Evolutionary conservation across 2,113 vertebrate genomes (phyloP).

Genomic region (Tinamus guttatus): DNA sequence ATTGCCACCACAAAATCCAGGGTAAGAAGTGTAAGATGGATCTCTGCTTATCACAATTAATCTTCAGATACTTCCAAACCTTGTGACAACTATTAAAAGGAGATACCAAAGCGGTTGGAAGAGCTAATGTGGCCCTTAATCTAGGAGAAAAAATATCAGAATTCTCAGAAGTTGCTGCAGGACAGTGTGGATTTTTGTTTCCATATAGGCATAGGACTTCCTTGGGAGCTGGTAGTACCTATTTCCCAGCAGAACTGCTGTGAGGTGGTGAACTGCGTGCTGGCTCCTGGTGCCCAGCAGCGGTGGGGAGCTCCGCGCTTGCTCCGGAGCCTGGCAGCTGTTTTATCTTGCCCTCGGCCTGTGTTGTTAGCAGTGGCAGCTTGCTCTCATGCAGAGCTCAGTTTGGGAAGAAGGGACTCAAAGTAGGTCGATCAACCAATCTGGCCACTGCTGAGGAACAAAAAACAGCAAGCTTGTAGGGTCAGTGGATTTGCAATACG

Average conservation of each 20-base stretch:
- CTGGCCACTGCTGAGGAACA: slow-evolving; percentile 43
- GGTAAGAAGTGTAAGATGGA: slow-evolving; percentile 78
- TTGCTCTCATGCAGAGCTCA: slow-evolving; percentile 6
- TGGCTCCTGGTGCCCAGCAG: neutral
- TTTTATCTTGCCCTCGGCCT: neutral
- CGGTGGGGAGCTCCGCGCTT: neutral
- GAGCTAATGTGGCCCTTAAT: neutral
- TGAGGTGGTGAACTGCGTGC: neutral
- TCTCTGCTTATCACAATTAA: neutral
- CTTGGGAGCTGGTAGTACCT: neutral
- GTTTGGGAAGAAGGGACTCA: slow-evolving; percentile 34
- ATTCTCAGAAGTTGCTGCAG: fast-evolving
- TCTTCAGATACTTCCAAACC: neutral
- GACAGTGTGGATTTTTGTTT: neutral
- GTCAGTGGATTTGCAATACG: slow-evolving; percentile 13
- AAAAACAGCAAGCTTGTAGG: slow-evolving; percentile 46
- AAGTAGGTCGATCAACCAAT: slow-evolving; percentile 63
- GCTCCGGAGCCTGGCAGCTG: slow-evolving; percentile 37
- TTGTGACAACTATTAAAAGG: neutral
- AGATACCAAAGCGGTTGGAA: neutral
- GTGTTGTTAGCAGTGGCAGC: neutral
- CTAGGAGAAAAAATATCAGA: neutral
- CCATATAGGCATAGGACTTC: neutral
- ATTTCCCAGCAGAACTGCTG: neutral
- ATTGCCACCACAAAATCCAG: slow-evolving; percentile 96